Conservation (phyloP, 2,888 invertebrate species). For the Acronicta leporina region DNA sequence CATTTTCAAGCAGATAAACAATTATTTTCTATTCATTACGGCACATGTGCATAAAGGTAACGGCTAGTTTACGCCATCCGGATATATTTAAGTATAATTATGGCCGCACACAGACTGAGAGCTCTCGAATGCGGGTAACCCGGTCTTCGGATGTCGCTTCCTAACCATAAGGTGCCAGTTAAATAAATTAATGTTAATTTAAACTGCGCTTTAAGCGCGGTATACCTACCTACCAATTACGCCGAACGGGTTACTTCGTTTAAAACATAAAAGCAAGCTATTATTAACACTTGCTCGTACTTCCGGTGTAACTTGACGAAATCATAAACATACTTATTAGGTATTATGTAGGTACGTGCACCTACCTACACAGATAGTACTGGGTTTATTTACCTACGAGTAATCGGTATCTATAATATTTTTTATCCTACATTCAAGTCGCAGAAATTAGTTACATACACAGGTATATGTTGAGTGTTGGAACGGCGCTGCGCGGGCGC, state of each 20-base stretch:
- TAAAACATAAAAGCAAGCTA: slow-evolving; percentile 68
- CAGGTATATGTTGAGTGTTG: slow-evolving; percentile 37
- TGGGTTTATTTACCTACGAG: background rate
- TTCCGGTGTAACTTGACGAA: slow-evolving; percentile 51
- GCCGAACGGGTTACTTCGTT: slow-evolving; percentile 75
- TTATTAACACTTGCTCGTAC: slow-evolving; percentile 60
- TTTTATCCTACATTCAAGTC: slow-evolving; percentile 1
- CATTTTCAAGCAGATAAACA: background rate
- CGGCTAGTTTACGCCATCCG: slow-evolving; percentile 59
- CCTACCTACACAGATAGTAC: too few species aligned
- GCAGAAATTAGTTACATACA: slow-evolving; percentile 40
- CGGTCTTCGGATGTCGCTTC: slow-evolving; percentile 82
- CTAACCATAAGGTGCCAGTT: slow-evolving; percentile 78
- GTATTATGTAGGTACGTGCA: slow-evolving; percentile 50
- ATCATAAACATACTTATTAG: slow-evolving; percentile 37
- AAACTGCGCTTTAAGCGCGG: slow-evolving; percentile 66
- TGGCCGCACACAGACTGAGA: slow-evolving; percentile 68
- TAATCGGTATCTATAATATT: background rate
- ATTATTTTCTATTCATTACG: background rate
- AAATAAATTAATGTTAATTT: slow-evolving; percentile 82
- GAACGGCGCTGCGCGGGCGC: slow-evolving; percentile 40
- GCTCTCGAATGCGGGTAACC: slow-evolving; percentile 80
- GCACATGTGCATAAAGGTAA: slow-evolving; percentile 5
- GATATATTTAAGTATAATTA: slow-evolving; percentile 48
- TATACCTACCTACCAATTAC: too few species aligned